Evolutionary conservation across 2,113 vertebrate genomes (phyloP).

Genomic region (Varanus komodoensis): DNA sequence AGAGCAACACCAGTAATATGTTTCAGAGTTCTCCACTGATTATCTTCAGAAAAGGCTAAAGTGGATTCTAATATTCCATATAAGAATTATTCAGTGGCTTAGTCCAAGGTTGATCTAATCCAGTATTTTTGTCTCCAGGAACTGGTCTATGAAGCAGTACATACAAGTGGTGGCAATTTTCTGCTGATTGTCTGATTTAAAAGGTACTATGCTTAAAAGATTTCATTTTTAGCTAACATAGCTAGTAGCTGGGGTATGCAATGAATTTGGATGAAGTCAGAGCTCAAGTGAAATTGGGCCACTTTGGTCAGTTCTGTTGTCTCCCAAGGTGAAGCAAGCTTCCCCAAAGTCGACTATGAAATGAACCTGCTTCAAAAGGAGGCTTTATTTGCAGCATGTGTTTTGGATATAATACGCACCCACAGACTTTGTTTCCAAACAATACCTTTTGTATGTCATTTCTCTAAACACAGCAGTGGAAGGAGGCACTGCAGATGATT

Average conservation of each 20-base stretch:
- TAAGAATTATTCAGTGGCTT: neutral
- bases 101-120: neutral
- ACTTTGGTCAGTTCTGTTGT: no score
- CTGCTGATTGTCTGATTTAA: neutral
- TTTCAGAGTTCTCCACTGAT: neutral
- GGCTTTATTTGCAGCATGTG: no score
- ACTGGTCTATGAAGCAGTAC: neutral
- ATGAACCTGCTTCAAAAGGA: no score
- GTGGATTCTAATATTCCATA: neutral
- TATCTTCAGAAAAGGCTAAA: neutral
- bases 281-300: no score
- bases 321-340: no score
- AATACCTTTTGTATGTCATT: no score
- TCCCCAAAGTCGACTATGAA: no score
- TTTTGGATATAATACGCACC: no score
- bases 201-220: neutral
- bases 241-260: neutral
- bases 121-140: neutral
- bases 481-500: no score
- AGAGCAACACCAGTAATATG: fast-evolving
- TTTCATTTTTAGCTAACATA: neutral
- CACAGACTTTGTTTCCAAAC: no score
- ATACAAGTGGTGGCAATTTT: neutral
- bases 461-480: no score
- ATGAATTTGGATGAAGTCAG: no score